These are phyloP conservation scores for Riparia riparia DNA, from an alignment of 2,113 vertebrate genomes.

Conservation along the genomic window DNA sequence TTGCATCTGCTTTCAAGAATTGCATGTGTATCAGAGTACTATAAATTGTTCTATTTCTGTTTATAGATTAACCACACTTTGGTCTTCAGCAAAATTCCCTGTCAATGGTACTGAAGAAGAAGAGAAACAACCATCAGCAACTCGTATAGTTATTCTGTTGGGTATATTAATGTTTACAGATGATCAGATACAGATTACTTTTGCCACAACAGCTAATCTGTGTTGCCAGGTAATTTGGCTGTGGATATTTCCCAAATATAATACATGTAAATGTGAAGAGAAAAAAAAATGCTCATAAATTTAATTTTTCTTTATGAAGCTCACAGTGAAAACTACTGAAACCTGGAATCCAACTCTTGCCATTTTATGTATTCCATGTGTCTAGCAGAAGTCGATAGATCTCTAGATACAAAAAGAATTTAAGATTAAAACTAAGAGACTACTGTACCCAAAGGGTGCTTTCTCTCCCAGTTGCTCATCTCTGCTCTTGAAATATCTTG, in stretches of 20 bases:
- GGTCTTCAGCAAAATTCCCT: not conserved
- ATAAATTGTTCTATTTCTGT: not conserved
- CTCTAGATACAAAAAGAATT: not conserved
- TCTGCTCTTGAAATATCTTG: not conserved
- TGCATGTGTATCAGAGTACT: not conserved
- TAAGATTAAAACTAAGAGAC: not conserved
- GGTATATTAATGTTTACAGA: not conserved
- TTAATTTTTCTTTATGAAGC: not conserved
- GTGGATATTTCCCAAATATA: not conserved
- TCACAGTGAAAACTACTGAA: not conserved
- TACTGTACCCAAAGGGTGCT: not conserved
- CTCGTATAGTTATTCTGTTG: fast-evolving
- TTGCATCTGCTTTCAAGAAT: not conserved
- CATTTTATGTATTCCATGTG: not conserved
- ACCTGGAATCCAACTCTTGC: not conserved
- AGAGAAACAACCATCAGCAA: not conserved
- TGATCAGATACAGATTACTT: not conserved
- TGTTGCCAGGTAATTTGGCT: not conserved
- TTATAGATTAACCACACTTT: not conserved
- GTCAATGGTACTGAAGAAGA: not conserved
- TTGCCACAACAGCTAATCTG: not conserved
- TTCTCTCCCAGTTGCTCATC: not conserved
- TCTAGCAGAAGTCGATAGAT: not conserved
- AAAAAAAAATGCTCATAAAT: not conserved
- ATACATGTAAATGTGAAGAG: not conserved